A percentile compares a stretch with the other conserved stretches of the same genome.
These are phyloP conservation scores for Tribolium freemani DNA, from an alignment of 2,888 invertebrate species.

Conservation along the genomic window DNA sequence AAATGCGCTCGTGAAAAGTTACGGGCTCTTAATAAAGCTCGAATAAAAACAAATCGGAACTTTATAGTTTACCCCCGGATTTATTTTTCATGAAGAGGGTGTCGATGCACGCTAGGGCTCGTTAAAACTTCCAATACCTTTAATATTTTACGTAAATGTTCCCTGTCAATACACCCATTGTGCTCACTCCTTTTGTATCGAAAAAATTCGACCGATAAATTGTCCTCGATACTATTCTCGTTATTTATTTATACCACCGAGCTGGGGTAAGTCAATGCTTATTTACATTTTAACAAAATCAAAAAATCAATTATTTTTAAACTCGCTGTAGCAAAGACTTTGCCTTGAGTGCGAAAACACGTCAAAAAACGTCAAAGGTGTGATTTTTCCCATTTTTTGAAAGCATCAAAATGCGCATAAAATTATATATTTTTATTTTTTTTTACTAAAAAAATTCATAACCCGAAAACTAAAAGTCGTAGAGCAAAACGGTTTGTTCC, in stretches of 20 bases:
- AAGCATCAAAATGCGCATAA: no score
- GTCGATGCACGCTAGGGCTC: background rate
- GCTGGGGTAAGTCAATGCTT: background rate
- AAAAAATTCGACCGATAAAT: background rate
- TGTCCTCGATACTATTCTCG: no score
- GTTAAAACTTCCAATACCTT: background rate
- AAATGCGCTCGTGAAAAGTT: slow-evolving; percentile 31
- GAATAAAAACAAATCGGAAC: slow-evolving; percentile 30
- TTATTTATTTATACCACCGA: background rate
- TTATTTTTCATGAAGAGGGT: slow-evolving; percentile 18
- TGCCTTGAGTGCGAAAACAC: no score
- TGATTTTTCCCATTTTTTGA: no score
- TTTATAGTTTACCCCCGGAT: slow-evolving; percentile 1
- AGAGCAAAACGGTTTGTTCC: no score
- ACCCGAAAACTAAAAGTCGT: no score
- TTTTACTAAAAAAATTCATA: no score
- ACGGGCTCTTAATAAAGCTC: slow-evolving; percentile 21
- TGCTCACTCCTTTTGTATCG: background rate
- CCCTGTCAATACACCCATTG: background rate
- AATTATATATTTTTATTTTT: no score
- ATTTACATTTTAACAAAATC: slow-evolving; percentile 18
- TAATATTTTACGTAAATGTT: background rate
- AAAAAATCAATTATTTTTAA: no score
- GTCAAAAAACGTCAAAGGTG: no score
- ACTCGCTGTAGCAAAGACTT: no score